These are phyloP conservation scores for Rhinogobio ventralis DNA, from an alignment of 2,797 vertebrate species.

Conservation along the genomic window DNA sequence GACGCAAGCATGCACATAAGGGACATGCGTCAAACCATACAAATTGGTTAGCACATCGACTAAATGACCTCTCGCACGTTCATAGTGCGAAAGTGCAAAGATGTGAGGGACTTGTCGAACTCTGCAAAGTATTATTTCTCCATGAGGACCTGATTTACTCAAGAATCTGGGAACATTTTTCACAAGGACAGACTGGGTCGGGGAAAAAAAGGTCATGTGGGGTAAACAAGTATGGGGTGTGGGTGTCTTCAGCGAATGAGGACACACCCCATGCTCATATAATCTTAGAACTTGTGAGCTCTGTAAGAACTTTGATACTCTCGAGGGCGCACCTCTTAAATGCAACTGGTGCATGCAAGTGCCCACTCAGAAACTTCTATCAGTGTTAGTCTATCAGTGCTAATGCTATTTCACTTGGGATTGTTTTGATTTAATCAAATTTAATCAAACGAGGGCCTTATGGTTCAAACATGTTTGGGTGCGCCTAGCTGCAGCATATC, in stretches of 20 bases:
- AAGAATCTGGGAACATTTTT: conserved; percentile 51
- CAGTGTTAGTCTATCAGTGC: conserved; percentile 2
- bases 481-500: too few relatives aligned
- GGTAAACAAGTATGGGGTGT: conserved; percentile 21
- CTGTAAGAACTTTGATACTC: not conserved
- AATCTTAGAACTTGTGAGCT: conserved; percentile 2
- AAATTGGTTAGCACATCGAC: not conserved
- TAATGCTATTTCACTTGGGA: not conserved
- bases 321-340: not conserved
- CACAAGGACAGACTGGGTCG: conserved; percentile 16
- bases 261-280: conserved; percentile 20
- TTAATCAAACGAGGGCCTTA: not conserved
- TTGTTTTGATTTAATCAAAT: conserved; percentile 34
- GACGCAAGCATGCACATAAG: not conserved
- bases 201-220: conserved; percentile 32
- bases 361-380: not conserved
- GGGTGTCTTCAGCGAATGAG: not conserved
- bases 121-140: conserved; percentile 26
- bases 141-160: conserved; percentile 55
- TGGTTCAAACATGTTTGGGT: conserved; percentile 20
- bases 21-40: not conserved
- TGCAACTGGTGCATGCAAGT: not conserved
- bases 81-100: not conserved
- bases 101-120: not conserved
- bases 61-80: not conserved